These are phyloP conservation scores for Furcifer pardalis DNA, from an alignment of 2,797 vertebrate genomes.

Conservation along the genomic window DNA sequence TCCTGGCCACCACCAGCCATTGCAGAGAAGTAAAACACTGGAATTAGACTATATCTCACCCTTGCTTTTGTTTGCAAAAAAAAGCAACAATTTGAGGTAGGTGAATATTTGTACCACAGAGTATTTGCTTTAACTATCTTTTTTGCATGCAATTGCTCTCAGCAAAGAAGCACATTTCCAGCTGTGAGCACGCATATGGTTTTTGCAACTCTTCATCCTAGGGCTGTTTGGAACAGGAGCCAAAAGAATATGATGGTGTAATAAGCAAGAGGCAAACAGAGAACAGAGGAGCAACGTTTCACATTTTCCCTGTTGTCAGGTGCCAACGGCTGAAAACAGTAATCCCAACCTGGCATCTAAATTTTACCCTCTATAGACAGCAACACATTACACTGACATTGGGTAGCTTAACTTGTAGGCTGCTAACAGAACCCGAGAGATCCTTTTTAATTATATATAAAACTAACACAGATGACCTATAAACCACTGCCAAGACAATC, in stretches of 20 bases:
- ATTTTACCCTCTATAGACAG: conserved; percentile 50
- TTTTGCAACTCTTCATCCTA: conserved; percentile 63
- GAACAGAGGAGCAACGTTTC: conserved; percentile 57
- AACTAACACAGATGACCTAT: conserved; percentile 54
- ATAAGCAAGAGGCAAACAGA: conserved; percentile 56
- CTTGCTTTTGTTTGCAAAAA: conserved; percentile 28
- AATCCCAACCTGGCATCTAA: conserved; percentile 55
- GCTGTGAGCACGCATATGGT: conserved; percentile 55
- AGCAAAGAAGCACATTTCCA: conserved; percentile 58
- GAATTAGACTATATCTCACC: conserved; percentile 32
- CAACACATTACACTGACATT: conserved; percentile 51
- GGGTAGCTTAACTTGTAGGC: conserved; percentile 52
- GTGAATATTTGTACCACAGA: conserved; percentile 32
- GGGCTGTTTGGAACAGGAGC: conserved; percentile 62
- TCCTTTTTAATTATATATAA: conserved; percentile 57
- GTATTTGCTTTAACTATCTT: conserved; percentile 40
- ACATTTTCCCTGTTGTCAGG: conserved; percentile 38
- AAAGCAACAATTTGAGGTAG: conserved; percentile 42
- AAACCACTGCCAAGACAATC: conserved; percentile 54
- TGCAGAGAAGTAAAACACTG: conserved; percentile 30
- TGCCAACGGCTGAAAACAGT: conserved; percentile 36
- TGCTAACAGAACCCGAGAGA: conserved; percentile 53
- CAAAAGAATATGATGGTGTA: conserved; percentile 54
- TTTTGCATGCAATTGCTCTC: conserved; percentile 55
- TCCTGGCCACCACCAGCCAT: not conserved